Base-by-base conservation (phyloP, 2,888 invertebrate species). In the Ophion slaviceki region DNA sequence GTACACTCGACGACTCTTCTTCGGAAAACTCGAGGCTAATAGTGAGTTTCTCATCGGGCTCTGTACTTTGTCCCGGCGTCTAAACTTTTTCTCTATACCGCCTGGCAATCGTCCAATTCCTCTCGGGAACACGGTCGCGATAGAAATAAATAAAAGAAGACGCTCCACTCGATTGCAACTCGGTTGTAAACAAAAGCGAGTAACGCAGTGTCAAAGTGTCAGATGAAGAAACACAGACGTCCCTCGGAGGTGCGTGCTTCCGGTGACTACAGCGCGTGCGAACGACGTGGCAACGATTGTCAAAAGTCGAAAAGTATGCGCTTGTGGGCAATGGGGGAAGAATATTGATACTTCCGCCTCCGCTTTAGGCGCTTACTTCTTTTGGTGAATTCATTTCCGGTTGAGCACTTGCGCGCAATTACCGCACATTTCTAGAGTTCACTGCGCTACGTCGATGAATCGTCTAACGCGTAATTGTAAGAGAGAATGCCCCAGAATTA, bases 51-150 rank as follows among this genome's bases (percentile, higher is more conserved):
- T 40, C n/a, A 14, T 47, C 71, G 20, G 47, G 32, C 64, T n/a
- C n/a, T 59, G 32, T n/a, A 45, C 47, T 47, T 66, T 72, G 45
- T 68, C 24, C 17, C 61, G 20, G 40, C 67, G 20, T 32, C 8
- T 4, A 61, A 61, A 75, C 17, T 47, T 14, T 66, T 66, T n/a
- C 62, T 53, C 32, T 47, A 17, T 20, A 20, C 20, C 53, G 6
- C 5, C 32, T 84, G 67, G 76, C 80, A 47, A 70, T 17, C 0
- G n/a, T 77, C 62, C 71, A 84, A 66, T 36, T 67, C 61, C 40
- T 32, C 53, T 53, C 59, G 11, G 8, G 11, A 11, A 53, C 28
- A 6, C 61, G 32, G 20, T 10, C 17, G 24, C 32, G 17, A 32
- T 10, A 32, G 32, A 70, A 70, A 28, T 70, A 24, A 10, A 3